These are phyloP conservation scores for Lamellibrachia columna DNA, from an alignment of 2,888 invertebrate genomes.

Conservation along the genomic window DNA sequence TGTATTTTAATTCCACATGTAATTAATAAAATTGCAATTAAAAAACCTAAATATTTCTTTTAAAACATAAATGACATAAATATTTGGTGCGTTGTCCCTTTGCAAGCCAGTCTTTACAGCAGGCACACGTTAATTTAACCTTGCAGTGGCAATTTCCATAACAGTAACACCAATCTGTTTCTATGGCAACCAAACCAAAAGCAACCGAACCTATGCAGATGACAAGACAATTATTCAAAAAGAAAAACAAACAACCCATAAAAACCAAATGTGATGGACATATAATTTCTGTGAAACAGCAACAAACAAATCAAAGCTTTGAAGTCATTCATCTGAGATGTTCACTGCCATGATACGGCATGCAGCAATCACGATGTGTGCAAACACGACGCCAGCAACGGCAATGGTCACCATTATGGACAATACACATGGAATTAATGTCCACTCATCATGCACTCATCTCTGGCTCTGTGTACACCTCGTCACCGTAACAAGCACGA, in stretches of 20 bases:
- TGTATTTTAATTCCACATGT: too few relatives aligned
- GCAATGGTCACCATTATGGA: not conserved
- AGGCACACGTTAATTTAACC: not conserved
- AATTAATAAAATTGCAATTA: too few relatives aligned
- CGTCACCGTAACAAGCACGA: not conserved
- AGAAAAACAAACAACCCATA: not conserved
- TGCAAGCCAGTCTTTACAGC: not conserved
- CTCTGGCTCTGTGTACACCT: not conserved
- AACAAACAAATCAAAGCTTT: not conserved
- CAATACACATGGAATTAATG: not conserved
- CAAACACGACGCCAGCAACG: not conserved
- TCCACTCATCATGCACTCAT: not conserved
- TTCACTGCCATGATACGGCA: not conserved
- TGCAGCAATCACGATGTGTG: not conserved
- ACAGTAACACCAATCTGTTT: not conserved
- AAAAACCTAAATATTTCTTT: too few relatives aligned
- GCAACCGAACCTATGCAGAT: not conserved
- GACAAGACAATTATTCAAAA: constrained; percentile 16
- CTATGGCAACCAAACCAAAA: constrained; percentile 9
- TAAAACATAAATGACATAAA: too few relatives aligned
- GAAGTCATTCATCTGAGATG: not conserved
- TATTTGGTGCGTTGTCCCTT: not conserved
- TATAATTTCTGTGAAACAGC: not conserved
- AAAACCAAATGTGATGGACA: not conserved
- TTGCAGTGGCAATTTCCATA: not conserved